A percentile compares a stretch with the other conserved stretches of the same genome.
Evolutionary conservation across 2,113 vertebrate species (phyloP).

Genomic region (Anolis carolinensis): DNA sequence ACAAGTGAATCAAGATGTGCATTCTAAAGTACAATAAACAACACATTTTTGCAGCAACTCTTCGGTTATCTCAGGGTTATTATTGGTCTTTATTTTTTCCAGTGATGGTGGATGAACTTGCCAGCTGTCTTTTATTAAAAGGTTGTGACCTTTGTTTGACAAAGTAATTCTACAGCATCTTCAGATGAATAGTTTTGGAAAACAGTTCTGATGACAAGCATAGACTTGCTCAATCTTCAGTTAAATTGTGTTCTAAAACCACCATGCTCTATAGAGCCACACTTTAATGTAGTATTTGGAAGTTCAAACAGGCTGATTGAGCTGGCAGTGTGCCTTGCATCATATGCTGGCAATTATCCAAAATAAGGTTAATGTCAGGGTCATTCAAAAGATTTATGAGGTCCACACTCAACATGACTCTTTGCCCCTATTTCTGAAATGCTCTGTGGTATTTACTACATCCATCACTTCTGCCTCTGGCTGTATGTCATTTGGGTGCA

Average conservation of each 20-base stretch:
- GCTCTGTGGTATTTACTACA: neutral
- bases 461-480: neutral
- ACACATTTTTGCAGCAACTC: neutral
- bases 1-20: slow-evolving; percentile 23
- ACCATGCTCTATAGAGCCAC: neutral
- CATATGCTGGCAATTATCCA: neutral
- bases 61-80: slow-evolving; percentile 10
- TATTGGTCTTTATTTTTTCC: neutral
- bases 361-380: neutral
- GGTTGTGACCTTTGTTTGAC: slow-evolving; percentile 19
- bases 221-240: neutral
- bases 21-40: slow-evolving; percentile 22
- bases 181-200: neutral
- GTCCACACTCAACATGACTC: neutral
- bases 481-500: neutral
- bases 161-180: neutral
- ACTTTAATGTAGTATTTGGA: too few species aligned
- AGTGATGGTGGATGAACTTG: neutral
- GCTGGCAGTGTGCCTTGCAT: neutral
- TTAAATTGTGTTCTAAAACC: neutral
- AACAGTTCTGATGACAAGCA: neutral
- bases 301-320: too few species aligned
- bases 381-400: neutral
- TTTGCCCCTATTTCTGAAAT: neutral
- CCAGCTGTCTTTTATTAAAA: neutral